phyloP scores from a whole-genome alignment of 2,797 vertebrate genomes.

The Phylloscopus collybita region DNA sequence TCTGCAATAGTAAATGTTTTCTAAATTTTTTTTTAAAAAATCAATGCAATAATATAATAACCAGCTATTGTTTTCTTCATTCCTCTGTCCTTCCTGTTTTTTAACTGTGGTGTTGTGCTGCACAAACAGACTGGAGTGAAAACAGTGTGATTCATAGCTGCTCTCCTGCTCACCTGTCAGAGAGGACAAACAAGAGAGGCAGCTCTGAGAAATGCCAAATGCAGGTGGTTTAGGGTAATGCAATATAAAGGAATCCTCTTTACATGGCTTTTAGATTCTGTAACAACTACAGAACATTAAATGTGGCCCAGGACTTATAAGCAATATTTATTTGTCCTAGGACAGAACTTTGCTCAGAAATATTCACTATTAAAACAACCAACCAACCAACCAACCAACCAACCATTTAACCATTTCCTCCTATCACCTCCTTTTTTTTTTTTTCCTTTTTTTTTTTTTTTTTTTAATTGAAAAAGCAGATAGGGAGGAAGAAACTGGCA shows the following conservation, averaged over 20 bases:
- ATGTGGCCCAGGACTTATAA: neutral
- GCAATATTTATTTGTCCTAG: neutral
- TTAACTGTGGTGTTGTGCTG: neutral
- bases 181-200: conserved; percentile 11
- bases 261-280: neutral
- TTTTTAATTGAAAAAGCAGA: neutral
- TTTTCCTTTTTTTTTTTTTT: neutral
- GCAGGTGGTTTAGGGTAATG: neutral
- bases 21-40: neutral
- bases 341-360: conserved; percentile 7
- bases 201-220: neutral
- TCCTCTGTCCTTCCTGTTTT: conserved; percentile 38
- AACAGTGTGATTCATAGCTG: neutral
- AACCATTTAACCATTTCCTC: neutral
- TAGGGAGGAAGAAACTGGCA: neutral
- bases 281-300: neutral
- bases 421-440: neutral
- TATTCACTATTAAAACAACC: neutral
- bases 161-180: neutral
- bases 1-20: neutral
- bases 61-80: neutral
- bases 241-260: neutral
- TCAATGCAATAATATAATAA: neutral
- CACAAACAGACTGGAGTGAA: conserved; percentile 13
- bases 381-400: neutral